Evolutionary conservation across 2,888 invertebrate genomes (phyloP), one percentile per base, ranked within the genome.

Genomic region (Muscina levida): DNA sequence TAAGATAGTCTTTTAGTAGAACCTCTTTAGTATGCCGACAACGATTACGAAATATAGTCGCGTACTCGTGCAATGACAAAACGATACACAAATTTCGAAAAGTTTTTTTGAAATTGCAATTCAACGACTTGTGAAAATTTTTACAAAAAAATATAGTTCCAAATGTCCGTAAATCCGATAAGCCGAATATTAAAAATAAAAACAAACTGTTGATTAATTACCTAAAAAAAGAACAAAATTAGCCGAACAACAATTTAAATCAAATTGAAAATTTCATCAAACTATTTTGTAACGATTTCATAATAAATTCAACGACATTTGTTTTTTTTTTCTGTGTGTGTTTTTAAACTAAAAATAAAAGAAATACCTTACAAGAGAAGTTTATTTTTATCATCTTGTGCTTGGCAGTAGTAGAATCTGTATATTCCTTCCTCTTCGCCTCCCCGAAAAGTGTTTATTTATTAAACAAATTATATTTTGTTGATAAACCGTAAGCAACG

Each of bases 271-370:
- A 57, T 8, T 26, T 51, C 10, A 22, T 44, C 51, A 53, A 46
- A 67, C 73, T 83, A 87, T 87, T 88, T 87, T 87, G 86, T 87
- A 87, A 87, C 82, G 85, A 86, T 87, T 87, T 87, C 87, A 88
- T 87, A 87, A 87, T 79, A 76, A 31, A 31, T 31, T 31, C 70
- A 44, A 72, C 71, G 71, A 53, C 72, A 67, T 42, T 19, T 62
- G n/a, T 42, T 62, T n/a, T 24, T 56, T 4, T 26, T 51, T 22
- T 15, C 10, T 51, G 37, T 51, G 70, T 59, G 66, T 77, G 72
- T 59, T 76, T 68, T 75, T 6, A 67, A 75, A 65, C 53, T 71
- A 75, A 72, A 46, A 67, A 72, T 57, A 66, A 39, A 57, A 57
- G 53, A 42, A 66, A 42, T 17, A 72, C 53, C 57, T 67, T 67